Conservation (phyloP, 1,140 invertebrate genomes). For the Drosophila sulfurigaster region DNA sequence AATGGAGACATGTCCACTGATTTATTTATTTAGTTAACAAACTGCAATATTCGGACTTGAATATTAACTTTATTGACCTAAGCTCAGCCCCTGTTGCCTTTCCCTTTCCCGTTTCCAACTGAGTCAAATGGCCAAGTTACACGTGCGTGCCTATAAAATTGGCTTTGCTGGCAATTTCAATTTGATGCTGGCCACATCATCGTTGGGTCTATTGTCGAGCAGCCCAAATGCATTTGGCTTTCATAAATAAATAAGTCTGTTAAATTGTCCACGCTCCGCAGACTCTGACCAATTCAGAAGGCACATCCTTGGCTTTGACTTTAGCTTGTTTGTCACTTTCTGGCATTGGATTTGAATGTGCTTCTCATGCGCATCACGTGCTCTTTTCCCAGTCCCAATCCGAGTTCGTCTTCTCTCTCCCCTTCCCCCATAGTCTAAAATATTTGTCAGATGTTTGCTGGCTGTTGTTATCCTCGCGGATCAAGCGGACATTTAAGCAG, state of each 20-base stretch:
- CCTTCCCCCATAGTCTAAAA: conserved; percentile 6
- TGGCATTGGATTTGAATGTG: conserved; percentile 67
- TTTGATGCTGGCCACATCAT: conserved; percentile 65
- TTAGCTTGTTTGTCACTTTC: conserved; percentile 64
- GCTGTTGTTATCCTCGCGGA: conserved; percentile 40
- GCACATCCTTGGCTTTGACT: conserved; percentile 2
- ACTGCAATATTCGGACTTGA: conserved; percentile 18
- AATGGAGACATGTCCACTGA: not conserved
- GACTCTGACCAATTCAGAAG: conserved; percentile 8
- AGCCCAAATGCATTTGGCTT: conserved; percentile 68
- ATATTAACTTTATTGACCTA: conserved; percentile 31
- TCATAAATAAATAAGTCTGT: conserved; percentile 78
- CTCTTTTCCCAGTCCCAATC: conserved; percentile 7
- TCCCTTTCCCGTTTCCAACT: not conserved
- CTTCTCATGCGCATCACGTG: conserved; percentile 69
- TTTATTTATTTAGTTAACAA: conserved; percentile 31
- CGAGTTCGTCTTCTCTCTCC: not conserved
- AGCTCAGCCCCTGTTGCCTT: not conserved
- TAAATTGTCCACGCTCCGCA: conserved; percentile 65
- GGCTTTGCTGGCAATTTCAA: conserved; percentile 63
- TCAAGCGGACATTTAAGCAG: conserved; percentile 71
- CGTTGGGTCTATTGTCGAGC: conserved; percentile 42
- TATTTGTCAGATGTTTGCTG: conserved; percentile 43
- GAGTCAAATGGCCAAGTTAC: conserved; percentile 23
- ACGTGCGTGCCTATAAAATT: conserved; percentile 59